Base-by-base conservation (phyloP, 2,113 vertebrate genomes). In the Recurvirostra avosetta region DNA sequence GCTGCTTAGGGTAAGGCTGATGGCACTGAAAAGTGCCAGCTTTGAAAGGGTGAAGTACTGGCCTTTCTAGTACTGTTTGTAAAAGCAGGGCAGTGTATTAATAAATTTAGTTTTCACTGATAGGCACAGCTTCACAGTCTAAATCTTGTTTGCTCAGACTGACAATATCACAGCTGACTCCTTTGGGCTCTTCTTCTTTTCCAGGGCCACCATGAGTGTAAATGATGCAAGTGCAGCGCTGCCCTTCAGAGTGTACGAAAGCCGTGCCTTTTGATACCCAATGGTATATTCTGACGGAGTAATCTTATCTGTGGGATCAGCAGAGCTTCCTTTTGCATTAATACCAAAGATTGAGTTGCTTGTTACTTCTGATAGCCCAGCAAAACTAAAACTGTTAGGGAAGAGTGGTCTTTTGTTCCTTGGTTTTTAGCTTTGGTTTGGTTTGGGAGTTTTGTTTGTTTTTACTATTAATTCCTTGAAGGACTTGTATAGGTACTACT, bases 161-260 rank as follows among this genome's bases (percentile, higher is more conserved):
- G 55, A 34, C 19, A 43, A 56, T 63, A 52, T 79, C 26, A 7
- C 38, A 52, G 41, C 50, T 38, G 23, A 49, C 90, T 74, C 27
- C 27, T 25, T 36, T 74, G 30, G 55, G 55, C 12, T 52, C 26
- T 13, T 36, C 20, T 40, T 53, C 20, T 40, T 53, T 45, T 73
- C 43, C 58, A 61, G 41, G 34, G 25, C 77, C 16, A 3, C 41
- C 0, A 0, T 15, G 12, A 67, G 19, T 45, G 7, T 55, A 45
- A 80, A 65, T 22, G n/a, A 41, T n/a, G 66, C 3, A 40, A 76
- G 43, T 40, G 7, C 16, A 56, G 63, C 0, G 0, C 58, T 65
- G 1, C 12, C 22, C 52, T 45, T 77, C 52, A 36, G 13, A 78
- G 36, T 45, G n/a, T 67, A 14, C 40, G 8, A 71, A 73, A 50